These are phyloP conservation scores for Maniola jurtina DNA, from an alignment of 1,140 invertebrate species.

Conservation along the genomic window DNA sequence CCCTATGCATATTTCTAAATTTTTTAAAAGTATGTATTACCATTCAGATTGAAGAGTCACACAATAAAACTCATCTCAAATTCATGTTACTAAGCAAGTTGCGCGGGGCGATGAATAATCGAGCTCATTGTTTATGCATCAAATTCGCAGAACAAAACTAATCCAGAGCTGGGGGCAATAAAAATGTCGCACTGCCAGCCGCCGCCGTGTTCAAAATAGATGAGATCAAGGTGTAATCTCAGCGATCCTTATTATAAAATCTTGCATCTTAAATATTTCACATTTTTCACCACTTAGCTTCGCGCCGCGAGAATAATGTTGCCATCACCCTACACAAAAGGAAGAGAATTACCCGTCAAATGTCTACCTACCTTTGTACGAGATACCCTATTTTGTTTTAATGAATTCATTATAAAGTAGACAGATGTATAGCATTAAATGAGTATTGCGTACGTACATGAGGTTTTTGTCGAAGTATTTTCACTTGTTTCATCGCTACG, in stretches of 20 bases:
- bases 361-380: slow-evolving; percentile 21
- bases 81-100: slow-evolving; percentile 63
- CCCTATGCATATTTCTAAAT: background rate
- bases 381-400: slow-evolving; percentile 21
- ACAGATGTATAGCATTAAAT: slow-evolving; percentile 11
- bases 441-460: slow-evolving; percentile 1
- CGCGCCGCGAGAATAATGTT: slow-evolving; percentile 51
- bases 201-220: slow-evolving; percentile 70
- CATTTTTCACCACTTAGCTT: slow-evolving; percentile 63
- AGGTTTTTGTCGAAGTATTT: background rate
- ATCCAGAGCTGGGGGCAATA: slow-evolving; percentile 72
- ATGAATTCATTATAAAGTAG: slow-evolving; percentile 29
- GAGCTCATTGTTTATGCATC: slow-evolving; percentile 77
- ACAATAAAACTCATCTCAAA: slow-evolving; percentile 52
- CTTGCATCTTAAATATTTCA: slow-evolving; percentile 69
- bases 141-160: slow-evolving; percentile 77
- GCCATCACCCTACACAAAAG: slow-evolving; percentile 56
- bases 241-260: slow-evolving; percentile 72
- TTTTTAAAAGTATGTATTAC: background rate
- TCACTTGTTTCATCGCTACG: background rate
- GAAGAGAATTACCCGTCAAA: slow-evolving; percentile 28
- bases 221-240: slow-evolving; percentile 75
- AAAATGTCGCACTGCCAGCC: slow-evolving; percentile 71
- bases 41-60: slow-evolving; percentile 5
- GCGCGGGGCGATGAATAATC: slow-evolving; percentile 68